A percentile compares a stretch with the other conserved stretches of the same genome.
Conservation (phyloP, 2,113 vertebrate species). For the Ciconia stormi region DNA sequence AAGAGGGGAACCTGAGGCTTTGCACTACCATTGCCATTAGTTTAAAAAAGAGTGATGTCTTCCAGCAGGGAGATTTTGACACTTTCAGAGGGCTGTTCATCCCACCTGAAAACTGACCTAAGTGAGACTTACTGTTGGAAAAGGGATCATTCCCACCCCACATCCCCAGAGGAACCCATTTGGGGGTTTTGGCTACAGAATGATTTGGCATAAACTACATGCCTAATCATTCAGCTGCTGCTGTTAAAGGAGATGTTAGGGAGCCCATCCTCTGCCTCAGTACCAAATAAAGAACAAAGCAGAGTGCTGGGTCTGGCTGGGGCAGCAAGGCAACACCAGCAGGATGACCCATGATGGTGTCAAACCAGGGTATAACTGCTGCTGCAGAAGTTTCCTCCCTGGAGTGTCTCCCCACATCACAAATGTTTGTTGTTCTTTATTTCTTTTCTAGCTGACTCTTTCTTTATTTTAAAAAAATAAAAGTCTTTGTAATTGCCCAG, state of each 20-base stretch:
- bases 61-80: background rate
- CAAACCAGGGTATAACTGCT: accelerated
- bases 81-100: background rate
- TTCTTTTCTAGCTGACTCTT: background rate
- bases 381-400: background rate
- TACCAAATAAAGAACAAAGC: background rate
- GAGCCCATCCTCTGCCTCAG: background rate
- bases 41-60: background rate
- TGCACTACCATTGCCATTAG: background rate
- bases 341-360: background rate
- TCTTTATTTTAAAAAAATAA: background rate
- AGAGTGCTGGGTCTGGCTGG: background rate
- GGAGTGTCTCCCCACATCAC: background rate
- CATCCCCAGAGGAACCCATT: background rate
- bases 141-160: background rate
- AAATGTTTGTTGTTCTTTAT: background rate
- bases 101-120: background rate
- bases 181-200: background rate
- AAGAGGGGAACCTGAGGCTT: background rate
- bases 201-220: background rate
- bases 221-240: background rate
- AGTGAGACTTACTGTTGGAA: background rate
- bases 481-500: background rate
- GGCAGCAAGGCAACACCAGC: background rate
- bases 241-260: background rate